phyloP scores from a whole-genome alignment of 2,888 invertebrate species.

The Callosobruchus maculatus region DNA sequence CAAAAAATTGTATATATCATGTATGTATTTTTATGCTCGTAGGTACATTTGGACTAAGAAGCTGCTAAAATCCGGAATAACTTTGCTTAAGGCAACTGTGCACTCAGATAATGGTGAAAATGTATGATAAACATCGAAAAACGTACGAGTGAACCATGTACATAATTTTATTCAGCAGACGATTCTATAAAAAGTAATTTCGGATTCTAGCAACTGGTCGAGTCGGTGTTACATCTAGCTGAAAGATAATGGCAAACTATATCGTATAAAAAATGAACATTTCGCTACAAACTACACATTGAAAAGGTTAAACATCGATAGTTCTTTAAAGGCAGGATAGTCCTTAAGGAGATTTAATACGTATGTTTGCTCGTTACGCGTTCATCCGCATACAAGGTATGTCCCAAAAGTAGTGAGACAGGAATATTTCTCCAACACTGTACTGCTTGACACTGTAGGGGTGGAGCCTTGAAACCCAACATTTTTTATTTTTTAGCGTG shows the following conservation, averaged over 20 bases:
- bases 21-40: not conserved
- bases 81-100: not conserved
- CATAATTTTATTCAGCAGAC: not conserved
- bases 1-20: not conserved
- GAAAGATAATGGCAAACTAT: conserved; percentile 10
- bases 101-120: not conserved
- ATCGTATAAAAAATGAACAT: conserved; percentile 49
- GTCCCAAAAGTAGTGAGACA: conserved; percentile 40
- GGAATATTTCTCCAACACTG: conserved; percentile 33
- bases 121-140: not conserved
- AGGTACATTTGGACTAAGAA: not conserved
- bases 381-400: conserved; percentile 21
- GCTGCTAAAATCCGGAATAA: not conserved
- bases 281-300: conserved; percentile 43
- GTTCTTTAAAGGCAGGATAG: conserved; percentile 47
- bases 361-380: conserved; percentile 19
- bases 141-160: not conserved
- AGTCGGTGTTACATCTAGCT: not conserved
- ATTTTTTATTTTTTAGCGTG: too few species aligned
- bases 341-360: conserved; percentile 27
- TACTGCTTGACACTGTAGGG: not conserved
- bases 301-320: conserved; percentile 37
- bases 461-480: too few species aligned
- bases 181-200: not conserved
- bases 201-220: not conserved